Base-by-base conservation (phyloP, 1,140 invertebrate species). In the Magallana gigas region DNA sequence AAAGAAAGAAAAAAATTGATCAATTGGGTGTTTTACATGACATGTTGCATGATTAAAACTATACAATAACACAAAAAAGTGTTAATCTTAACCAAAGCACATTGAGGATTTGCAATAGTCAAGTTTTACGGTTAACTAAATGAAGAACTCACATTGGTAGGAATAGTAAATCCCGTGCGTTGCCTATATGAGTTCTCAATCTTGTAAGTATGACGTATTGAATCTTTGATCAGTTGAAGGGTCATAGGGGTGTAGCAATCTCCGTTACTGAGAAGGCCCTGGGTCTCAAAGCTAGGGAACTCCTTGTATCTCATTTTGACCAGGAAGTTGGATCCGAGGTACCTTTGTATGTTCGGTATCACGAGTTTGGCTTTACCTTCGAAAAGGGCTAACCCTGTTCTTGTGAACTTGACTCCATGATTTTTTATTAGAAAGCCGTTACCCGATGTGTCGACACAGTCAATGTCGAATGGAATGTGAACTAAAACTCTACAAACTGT, bases 261-360 rank as follows among this genome's bases (percentile, higher is more conserved):
- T 8, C 87, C 87, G 81, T 88, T 85, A 82, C 87, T 88, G 3
- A 88, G 9, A 9, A 88, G 71, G 14, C 82, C 83, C 29, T 80
- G 64, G 14, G 80, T 60, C n/a, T 83, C 57, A 23, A 80, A 62
- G 57, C 83, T 88, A 12, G 83, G 57, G 3, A 57, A 56, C 16
- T 85, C 68, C 9, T 80, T 80, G 48, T 81, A 88, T 64, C 71
- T 88, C 14, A 88, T 85, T 57, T 88, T 88, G 14, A 88, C 36
- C 8, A 80, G 60, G 23, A 88, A 85, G 59, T 88, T 88, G 7
- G 87, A 18, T 56, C 71, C 71, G 23, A 76, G 29, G 23, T 76
- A 29, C 29, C 11, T 76, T 29, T 76, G 68, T 29, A 76, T 76
- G 84, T 83, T 36, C 56, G 83, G 83, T 23, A 88, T 88, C 18